These are phyloP conservation scores for Carettochelys insculpta DNA, from an alignment of 2,113 vertebrate genomes.

Conservation along the genomic window DNA sequence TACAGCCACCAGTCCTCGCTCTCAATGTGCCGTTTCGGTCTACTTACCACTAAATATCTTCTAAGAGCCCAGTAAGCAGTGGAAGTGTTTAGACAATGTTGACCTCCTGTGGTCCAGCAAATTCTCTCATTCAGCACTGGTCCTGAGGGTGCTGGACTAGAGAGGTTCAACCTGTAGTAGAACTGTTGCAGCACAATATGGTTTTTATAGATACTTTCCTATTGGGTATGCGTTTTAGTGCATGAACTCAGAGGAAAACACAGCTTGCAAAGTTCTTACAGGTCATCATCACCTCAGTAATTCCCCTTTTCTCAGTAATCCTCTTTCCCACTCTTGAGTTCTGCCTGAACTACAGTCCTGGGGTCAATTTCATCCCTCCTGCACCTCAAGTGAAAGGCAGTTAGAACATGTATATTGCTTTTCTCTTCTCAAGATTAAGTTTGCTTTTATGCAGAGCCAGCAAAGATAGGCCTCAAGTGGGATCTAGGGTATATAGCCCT, in stretches of 20 bases:
- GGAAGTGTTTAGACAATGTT: too few species aligned
- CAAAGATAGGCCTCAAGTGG: not conserved
- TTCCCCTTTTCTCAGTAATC: not conserved
- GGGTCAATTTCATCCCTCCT: not conserved
- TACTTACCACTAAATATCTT: too few species aligned
- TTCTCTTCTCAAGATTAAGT: not conserved
- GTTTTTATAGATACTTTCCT: not conserved
- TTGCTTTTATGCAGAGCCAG: not conserved
- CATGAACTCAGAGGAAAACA: not conserved
- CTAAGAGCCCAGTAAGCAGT: too few species aligned
- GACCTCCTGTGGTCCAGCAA: too few species aligned
- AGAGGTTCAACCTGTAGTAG: too few species aligned
- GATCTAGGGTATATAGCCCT: not conserved
- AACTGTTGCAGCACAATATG: not conserved
- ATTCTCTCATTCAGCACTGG: too few species aligned
- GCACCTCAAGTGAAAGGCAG: not conserved
- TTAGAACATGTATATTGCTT: not conserved
- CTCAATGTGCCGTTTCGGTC: too few species aligned
- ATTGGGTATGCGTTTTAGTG: too few species aligned
- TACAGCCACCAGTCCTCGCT: too few species aligned
- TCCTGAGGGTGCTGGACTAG: too few species aligned
- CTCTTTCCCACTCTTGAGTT: not conserved
- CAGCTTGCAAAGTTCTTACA: not conserved
- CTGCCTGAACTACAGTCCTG: not conserved
- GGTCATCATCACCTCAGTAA: not conserved